These are phyloP conservation scores for Brenthis ino DNA, from an alignment of 2,888 invertebrate genomes.

Conservation along the genomic window DNA sequence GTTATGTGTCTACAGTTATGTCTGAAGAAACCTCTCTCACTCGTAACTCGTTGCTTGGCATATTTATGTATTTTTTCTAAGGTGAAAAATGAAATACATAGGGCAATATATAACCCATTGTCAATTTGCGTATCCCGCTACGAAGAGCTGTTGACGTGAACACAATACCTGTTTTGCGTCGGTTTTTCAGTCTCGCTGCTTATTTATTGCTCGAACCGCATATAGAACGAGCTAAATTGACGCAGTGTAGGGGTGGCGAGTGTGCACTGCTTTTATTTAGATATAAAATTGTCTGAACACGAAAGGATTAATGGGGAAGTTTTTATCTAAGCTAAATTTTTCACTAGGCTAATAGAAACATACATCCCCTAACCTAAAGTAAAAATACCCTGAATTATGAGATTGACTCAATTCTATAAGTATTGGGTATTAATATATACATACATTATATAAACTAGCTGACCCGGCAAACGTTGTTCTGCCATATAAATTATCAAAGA, in stretches of 20 bases:
- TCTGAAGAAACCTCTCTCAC: neutral
- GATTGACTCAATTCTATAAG: too few relatives aligned
- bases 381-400: too few relatives aligned
- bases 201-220: conserved; percentile 66
- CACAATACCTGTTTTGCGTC: conserved; percentile 56
- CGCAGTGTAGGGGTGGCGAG: conserved; percentile 55
- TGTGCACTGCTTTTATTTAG: neutral
- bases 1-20: too few relatives aligned
- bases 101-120: conserved; percentile 28
- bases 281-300: conserved; percentile 1
- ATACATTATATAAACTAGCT: too few relatives aligned
- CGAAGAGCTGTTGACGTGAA: conserved; percentile 43
- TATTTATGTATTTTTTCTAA: conserved; percentile 21
- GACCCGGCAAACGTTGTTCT: too few relatives aligned
- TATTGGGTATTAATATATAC: too few relatives aligned
- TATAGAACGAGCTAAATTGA: conserved; percentile 69
- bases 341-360: too few relatives aligned
- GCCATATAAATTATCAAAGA: too few relatives aligned
- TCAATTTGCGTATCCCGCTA: conserved; percentile 36
- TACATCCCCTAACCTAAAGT: too few relatives aligned
- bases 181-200: conserved; percentile 56
- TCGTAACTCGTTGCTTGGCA: neutral
- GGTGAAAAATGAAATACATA: conserved; percentile 25
- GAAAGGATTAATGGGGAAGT: neutral
- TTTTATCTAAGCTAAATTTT: too few relatives aligned